A percentile compares a stretch with the other conserved stretches of the same genome.
Conservation (phyloP, 2,113 vertebrate genomes). For the Jaculus jaculus region DNA sequence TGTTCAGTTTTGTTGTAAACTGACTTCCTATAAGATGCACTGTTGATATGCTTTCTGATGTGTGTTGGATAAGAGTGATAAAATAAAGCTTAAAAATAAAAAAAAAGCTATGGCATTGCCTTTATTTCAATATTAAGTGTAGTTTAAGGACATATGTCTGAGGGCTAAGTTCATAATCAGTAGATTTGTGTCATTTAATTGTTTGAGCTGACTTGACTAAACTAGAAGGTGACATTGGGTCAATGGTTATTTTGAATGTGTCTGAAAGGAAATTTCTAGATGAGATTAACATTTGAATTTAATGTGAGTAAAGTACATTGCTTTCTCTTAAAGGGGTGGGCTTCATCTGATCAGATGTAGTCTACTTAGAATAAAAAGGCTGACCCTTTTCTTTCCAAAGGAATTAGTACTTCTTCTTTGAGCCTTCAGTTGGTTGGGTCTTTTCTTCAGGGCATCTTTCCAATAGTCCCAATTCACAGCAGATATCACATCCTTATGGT, state of each 20-base stretch:
- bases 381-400: neutral
- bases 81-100: too few species aligned
- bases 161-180: neutral
- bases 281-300: neutral
- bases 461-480: too few species aligned
- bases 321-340: neutral
- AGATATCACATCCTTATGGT: too few species aligned
- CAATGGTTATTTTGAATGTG: neutral
- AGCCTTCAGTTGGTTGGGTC: too few species aligned
- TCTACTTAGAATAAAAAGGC: neutral
- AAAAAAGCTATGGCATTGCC: neutral
- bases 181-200: neutral
- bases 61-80: too few species aligned
- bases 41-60: too few species aligned
- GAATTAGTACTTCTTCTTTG: too few species aligned
- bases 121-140: neutral
- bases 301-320: neutral
- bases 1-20: too few species aligned
- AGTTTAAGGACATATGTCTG: neutral
- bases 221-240: neutral
- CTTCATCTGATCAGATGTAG: neutral
- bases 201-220: neutral
- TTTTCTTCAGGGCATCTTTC: too few species aligned
- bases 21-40: too few species aligned
- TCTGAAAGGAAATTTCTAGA: neutral